Base-by-base conservation (phyloP, 2,797 vertebrate species). In the Pterois miles region DNA sequence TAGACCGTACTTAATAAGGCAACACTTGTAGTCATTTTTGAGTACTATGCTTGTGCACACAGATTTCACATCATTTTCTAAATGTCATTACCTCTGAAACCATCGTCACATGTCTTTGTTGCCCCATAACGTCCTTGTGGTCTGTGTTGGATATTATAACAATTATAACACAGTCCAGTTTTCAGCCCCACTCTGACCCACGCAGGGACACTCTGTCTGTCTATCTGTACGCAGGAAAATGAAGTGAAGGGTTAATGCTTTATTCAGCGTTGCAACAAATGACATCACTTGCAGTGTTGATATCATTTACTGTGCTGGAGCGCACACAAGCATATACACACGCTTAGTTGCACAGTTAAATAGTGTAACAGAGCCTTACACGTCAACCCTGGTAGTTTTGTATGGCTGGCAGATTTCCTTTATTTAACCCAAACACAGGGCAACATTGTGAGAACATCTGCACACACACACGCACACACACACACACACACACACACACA, bases 351-450 rank as follows among this genome's bases (percentile, higher is more conserved):
- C 84, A 81, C 91, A 85, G 83, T 91, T 93, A 91, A 92, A 90
- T 77, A 83, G 93, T 90, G 88, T 89, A 92, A 89, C 88, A 78
- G 76, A 89, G 89, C 85, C 90, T 88, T 90, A 85, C 86, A 80
- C 81, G 78, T 85, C 77, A 85, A 75, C 87, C 69, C 68, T 50
- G 75, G 85, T 88, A 76, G 83, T 93, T 94, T 91, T 78, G 86
- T 93, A 94, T 93, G 92, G 93, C 89, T 91, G 89, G 89, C 88
- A 93, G 93, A 93, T 91, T 94, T 92, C 82, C 86, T 94, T 94
- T 94, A 94, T 93, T 94, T 94, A 95, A 93, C 93, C 91, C 92
- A 92, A 94, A 93, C 92, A 92, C 83, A 73, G 80, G 82, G 86
- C 88, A 92, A 83, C 82, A 85, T 88, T 91, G 89, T 88, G 83